Evolutionary conservation across 2,888 invertebrate species (phyloP).

Genomic region (Caenorhabditis imperialis): DNA sequence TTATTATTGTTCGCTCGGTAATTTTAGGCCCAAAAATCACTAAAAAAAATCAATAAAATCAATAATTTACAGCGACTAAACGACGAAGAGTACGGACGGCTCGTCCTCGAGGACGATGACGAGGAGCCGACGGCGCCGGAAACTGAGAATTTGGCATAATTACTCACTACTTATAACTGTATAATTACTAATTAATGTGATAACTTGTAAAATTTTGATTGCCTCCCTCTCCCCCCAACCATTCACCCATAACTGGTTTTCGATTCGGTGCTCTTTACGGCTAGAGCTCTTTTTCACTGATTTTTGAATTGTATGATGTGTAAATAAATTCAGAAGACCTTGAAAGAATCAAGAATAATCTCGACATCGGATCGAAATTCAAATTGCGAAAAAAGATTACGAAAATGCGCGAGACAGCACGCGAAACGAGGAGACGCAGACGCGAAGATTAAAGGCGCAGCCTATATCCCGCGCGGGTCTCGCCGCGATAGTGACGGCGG

Average conservation of each 20-base stretch:
- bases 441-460: conserved; percentile 38
- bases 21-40: background rate
- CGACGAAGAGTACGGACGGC: conserved; percentile 51
- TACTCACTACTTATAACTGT: conserved; percentile 11
- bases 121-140: conserved; percentile 8
- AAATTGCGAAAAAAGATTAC: conserved; percentile 15
- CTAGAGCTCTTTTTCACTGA: background rate
- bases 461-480: conserved; percentile 16
- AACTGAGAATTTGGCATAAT: conserved; percentile 13
- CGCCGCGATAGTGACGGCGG: conserved; percentile 24
- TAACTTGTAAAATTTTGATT: conserved; percentile 8
- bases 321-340: conserved; percentile 5
- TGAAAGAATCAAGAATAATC: no score
- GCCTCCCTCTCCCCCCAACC: no score
- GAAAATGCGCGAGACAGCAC: conserved; percentile 10
- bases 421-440: conserved; percentile 24
- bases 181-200: conserved; percentile 7
- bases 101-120: conserved; percentile 52
- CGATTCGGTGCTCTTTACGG: background rate
- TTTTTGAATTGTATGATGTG: no score
- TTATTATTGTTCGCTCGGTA: conserved; percentile 50
- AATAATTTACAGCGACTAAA: conserved; percentile 32
- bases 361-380: background rate
- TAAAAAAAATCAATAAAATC: no score
- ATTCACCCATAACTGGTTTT: no score